Conservation (phyloP, 2,888 invertebrate species). For the Trichogramma evanescens region DNA sequence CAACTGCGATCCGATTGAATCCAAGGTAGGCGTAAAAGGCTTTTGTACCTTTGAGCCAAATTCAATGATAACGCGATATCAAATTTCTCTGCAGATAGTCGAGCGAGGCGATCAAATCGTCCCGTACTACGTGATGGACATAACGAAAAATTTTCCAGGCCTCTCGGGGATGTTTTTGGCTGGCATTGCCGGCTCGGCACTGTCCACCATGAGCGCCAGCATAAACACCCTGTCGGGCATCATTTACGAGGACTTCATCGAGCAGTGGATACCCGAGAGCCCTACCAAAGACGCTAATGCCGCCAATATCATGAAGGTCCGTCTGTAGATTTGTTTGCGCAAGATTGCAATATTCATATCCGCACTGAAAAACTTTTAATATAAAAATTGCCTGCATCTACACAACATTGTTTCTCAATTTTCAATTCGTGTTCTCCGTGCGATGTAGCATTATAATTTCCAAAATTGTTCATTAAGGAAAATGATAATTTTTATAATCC, state of each 20-base stretch:
- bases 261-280: slow-evolving; percentile 50
- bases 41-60: too few relatives aligned
- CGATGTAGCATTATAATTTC: too few relatives aligned
- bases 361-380: too few relatives aligned
- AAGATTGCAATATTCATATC: too few relatives aligned
- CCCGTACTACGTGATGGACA: slow-evolving; percentile 66
- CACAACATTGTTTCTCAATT: too few relatives aligned
- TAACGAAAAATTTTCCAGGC: slow-evolving; percentile 59
- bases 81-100: too few relatives aligned
- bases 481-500: background rate
- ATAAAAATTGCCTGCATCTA: too few relatives aligned
- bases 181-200: slow-evolving; percentile 66
- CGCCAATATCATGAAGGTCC: slow-evolving; percentile 56
- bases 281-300: slow-evolving; percentile 50
- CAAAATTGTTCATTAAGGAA: too few relatives aligned
- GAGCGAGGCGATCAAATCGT: slow-evolving; percentile 52
- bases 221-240: slow-evolving; percentile 61
- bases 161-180: slow-evolving; percentile 70
- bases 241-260: slow-evolving; percentile 60
- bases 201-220: slow-evolving; percentile 59
- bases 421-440: too few relatives aligned
- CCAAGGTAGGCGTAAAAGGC: too few relatives aligned
- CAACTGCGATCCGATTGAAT: slow-evolving; percentile 58
- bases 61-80: too few relatives aligned
- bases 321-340: background rate